Conservation (phyloP, 2,797 vertebrate genomes). For the Tragelaphus oryx region DNA sequence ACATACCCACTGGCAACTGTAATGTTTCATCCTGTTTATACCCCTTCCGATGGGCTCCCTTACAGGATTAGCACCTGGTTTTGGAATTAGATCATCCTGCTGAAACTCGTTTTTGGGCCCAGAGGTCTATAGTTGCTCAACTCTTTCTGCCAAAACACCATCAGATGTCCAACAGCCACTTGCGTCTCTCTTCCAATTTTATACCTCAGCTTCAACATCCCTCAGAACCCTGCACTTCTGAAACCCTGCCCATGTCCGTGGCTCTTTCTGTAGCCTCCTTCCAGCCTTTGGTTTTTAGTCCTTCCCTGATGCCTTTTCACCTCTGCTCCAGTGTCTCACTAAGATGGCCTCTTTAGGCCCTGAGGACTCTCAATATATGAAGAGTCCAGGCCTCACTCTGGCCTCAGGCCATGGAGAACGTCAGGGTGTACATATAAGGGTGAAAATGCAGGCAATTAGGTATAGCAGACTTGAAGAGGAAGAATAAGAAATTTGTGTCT, state of each 20-base stretch:
- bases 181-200: not conserved
- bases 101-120: not conserved
- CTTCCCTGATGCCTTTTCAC: not conserved
- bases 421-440: not conserved
- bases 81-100: slow-evolving; percentile 20
- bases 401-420: not conserved
- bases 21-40: slow-evolving; percentile 28
- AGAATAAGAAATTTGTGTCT: not conserved
- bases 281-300: not conserved
- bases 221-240: not conserved
- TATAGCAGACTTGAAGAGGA: not conserved
- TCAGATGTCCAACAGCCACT: not conserved
- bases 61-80: slow-evolving; percentile 23
- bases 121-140: not conserved
- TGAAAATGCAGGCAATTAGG: not conserved
- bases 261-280: not conserved
- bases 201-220: not conserved
- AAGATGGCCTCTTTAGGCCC: not conserved
- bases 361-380: not conserved
- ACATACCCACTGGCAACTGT: not conserved
- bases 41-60: not conserved
- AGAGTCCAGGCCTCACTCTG: not conserved
- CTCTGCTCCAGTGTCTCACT: not conserved
- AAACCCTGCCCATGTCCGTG: not conserved
- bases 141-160: not conserved